Evolutionary conservation across 1,140 invertebrate genomes (phyloP), one percentile per base, ranked within the genome.

Genomic region (Phocides pigmalion): DNA sequence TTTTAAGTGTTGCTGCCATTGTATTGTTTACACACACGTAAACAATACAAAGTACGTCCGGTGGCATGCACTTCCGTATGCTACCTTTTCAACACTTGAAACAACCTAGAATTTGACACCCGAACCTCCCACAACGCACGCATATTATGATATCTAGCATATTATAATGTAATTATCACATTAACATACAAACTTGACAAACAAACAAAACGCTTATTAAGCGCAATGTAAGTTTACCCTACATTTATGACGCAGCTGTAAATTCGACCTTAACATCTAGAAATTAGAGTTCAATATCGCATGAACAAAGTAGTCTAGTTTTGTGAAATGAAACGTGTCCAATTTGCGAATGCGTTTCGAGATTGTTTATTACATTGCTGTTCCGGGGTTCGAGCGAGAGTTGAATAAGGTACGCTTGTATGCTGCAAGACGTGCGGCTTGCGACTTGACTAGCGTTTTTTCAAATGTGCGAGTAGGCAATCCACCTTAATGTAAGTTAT

Each of bases 291-390:
- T 4, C 25, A 47, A 37, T 61, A 39, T 61, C 44, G 15, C n/a
- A 22, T 25, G 49, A 59, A 49, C 17, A 19, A 6, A 16, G 0
- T 15, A 11, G 15, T 37, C 42, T 16, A 11, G 44, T 19, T 17
- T 25, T 49, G 44, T 61, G 42, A 49, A 61, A 61, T 61, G 56
- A 61, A 61, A 61, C 56, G 56, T 22, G 56, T 61, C 56, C 56
- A 35, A 61, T 49, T 49, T 25, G 56, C 44, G 41, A 49, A 44
- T 61, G 41, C 44, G 56, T 61, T 59, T 61, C 56, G 12, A 61
- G 56, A 61, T 61, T 61, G 56, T 49, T 61, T 61, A 61, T 61
- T 61, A 17, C 56, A 49, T 44, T 61, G 44, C 56, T 49, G 56
- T 61, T 61, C 56, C 56, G 42, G 56, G 56, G 32, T 35, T 61